Evolutionary conservation across 1,140 invertebrate genomes (phyloP), one percentile per base, ranked within the genome.

Genomic region (Dreissena rostriformis): DNA sequence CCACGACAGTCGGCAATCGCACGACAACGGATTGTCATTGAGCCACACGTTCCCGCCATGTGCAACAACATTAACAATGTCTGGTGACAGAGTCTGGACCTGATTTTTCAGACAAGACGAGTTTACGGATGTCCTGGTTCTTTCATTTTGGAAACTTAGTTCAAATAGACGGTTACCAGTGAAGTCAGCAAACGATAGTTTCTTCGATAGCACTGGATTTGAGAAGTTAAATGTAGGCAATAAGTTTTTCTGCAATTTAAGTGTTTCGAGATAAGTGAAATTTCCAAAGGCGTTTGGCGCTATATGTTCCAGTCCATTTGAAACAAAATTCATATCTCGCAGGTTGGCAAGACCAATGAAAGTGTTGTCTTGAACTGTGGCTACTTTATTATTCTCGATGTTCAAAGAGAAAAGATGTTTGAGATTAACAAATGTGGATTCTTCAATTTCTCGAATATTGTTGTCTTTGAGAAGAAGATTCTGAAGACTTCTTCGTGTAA

Each of bases 1-100:
- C 86, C 86, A 87, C 14, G 65, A 51, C 10, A 87, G 55, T 24
- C 77, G 24, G 39, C 86, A 87, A 65, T 87, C 84, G 73, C 86
- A 87, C 53, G 65, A 75, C 84, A 80, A 81, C 11, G 86, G 86
- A 51, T 87, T 87, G 72, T 75, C 68, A 6, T 67, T 39, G 7
- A 87, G 66, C n/a, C 39, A 75, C 10, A 83, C 55, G 53, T 26
- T 78, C 22, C 80, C 76, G 39, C 61, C 63, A n/a, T 52, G 67
- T 11, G 63, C 76, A 22, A 87, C 24, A 10, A 83, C 65, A 12
- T 53, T 70, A 14, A 66, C 22, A 51, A 86, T 72, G 24, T 72
- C 68, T 15, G 63, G 52, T 0, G 76, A 65, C 6, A 87, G 22
- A 19, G 67, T 75, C 70, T 68, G 29, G 5, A 87, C 39, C 26